Evolutionary conservation across 2,888 invertebrate genomes (phyloP).

Genomic region (Drosophila maculinotata): DNA sequence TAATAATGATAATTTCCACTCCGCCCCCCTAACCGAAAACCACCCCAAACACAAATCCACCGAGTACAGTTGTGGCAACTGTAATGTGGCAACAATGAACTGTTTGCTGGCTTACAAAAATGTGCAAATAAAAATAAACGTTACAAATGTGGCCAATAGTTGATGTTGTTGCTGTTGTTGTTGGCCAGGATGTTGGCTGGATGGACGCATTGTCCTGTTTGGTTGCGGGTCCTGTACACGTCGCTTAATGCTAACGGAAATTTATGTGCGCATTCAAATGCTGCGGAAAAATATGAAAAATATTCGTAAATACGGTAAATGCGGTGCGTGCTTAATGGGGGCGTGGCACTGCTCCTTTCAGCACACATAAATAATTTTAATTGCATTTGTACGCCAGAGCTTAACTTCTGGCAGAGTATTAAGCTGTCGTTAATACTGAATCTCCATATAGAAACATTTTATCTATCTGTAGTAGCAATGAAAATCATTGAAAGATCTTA

Average conservation of each 20-base stretch:
- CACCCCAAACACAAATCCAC: conserved; percentile 31
- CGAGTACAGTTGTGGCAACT: conserved; percentile 36
- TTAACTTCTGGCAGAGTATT: conserved; percentile 59
- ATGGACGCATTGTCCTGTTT: conserved; percentile 26
- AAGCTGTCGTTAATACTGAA: conserved; percentile 31
- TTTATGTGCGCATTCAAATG: conserved; percentile 51
- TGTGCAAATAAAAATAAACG: conserved; percentile 14
- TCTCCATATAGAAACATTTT: background rate
- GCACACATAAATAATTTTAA: conserved; percentile 62
- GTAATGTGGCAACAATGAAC: conserved; percentile 69
- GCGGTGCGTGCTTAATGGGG: conserved; percentile 21
- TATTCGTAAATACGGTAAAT: conserved; percentile 26
- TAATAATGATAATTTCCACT: conserved; percentile 70
- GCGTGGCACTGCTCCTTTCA: conserved; percentile 23
- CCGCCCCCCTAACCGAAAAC: background rate
- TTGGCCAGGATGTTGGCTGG: conserved; percentile 11
- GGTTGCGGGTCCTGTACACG: conserved; percentile 15
- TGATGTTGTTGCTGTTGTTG: conserved; percentile 11
- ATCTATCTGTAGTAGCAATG: background rate
- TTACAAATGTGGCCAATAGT: conserved; percentile 52
- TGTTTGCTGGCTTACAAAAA: conserved; percentile 56
- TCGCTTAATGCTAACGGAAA: conserved; percentile 42
- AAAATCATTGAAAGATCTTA: too few species aligned
- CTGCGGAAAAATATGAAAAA: conserved; percentile 34
- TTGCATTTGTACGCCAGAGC: conserved; percentile 54